Evolutionary conservation across 2,797 vertebrate species (phyloP).

Genomic region (Tenualosa thibaudeaui): DNA sequence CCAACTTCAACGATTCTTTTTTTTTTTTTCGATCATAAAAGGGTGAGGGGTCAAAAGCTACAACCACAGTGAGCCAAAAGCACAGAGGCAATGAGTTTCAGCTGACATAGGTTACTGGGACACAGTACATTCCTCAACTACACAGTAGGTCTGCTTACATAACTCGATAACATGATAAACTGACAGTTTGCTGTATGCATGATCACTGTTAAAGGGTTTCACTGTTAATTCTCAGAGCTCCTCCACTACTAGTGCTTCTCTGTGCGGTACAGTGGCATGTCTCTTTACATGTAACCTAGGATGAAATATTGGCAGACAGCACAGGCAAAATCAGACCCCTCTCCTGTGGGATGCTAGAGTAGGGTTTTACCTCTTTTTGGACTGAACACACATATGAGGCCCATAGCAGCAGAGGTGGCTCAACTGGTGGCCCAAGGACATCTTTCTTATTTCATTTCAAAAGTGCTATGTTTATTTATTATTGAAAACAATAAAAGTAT

Average conservation of each 20-base stretch:
- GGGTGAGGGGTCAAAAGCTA: neutral
- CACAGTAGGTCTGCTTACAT: slow-evolving; percentile 7
- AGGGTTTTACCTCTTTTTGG: neutral
- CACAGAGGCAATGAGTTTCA: neutral
- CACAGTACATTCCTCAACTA: slow-evolving; percentile 17
- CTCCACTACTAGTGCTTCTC: neutral
- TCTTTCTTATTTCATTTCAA: neutral
- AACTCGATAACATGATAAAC: neutral
- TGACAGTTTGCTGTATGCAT: neutral
- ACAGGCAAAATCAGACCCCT: slow-evolving; percentile 4
- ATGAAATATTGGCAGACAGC: neutral
- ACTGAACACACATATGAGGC: neutral
- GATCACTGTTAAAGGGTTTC: slow-evolving; percentile 18
- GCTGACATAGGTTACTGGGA: slow-evolving; percentile 18
- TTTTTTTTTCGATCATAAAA: neutral
- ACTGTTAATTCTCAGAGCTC: neutral
- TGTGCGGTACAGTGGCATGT: slow-evolving; percentile 10
- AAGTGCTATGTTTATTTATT: slow-evolving; percentile 14
- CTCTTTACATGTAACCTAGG: neutral
- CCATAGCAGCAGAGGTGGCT: slow-evolving; percentile 17
- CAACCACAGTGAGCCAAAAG: neutral
- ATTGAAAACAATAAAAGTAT: neutral
- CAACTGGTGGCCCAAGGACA: neutral
- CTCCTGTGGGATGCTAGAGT: neutral
- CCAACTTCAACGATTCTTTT: neutral